Percentiles rank a stretch among this genome's conserved stretches.
These are phyloP conservation scores for Lacerta bilineata DNA, from an alignment of 2,797 vertebrate genomes.

Conservation along the genomic window DNA sequence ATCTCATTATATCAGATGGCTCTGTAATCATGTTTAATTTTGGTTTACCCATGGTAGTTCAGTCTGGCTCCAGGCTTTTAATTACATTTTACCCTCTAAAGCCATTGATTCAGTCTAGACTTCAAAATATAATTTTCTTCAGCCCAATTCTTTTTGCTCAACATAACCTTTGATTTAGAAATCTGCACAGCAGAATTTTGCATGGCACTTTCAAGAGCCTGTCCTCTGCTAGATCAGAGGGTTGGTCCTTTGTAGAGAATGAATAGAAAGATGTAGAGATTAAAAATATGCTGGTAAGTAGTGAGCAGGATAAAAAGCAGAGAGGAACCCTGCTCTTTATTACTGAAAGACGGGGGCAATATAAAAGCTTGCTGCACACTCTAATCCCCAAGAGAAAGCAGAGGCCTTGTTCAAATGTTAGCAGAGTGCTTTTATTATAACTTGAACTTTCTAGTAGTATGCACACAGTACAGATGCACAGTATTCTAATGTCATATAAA, in stretches of 20 bases:
- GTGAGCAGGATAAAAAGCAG: background rate
- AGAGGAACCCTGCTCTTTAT: background rate
- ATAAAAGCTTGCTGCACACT: background rate
- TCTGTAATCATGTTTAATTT: slow-evolving; percentile 79
- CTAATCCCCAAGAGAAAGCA: background rate
- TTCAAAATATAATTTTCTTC: slow-evolving; percentile 67
- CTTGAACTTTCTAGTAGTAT: background rate
- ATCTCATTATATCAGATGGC: slow-evolving; percentile 76
- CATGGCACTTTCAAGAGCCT: slow-evolving; percentile 35
- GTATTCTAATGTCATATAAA: background rate
- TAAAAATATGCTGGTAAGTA: background rate
- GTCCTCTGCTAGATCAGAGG: slow-evolving; percentile 38
- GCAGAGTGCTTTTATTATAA: background rate
- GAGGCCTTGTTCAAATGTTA: background rate
- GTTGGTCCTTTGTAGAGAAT: background rate
- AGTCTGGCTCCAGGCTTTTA: slow-evolving; percentile 73
- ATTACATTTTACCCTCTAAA: slow-evolving; percentile 76
- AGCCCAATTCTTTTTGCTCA: slow-evolving; percentile 51
- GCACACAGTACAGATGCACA: background rate
- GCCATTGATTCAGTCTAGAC: slow-evolving; percentile 71
- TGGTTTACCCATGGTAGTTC: slow-evolving; percentile 74
- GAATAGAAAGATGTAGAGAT: background rate
- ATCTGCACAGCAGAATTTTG: slow-evolving; percentile 42
- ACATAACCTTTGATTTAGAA: slow-evolving; percentile 61
- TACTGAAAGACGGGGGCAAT: rapidly evolving